A percentile compares a stretch with the other conserved stretches of the same genome.
Conservation (phyloP, 2,888 invertebrate species). For the Meandrusa payeni region DNA sequence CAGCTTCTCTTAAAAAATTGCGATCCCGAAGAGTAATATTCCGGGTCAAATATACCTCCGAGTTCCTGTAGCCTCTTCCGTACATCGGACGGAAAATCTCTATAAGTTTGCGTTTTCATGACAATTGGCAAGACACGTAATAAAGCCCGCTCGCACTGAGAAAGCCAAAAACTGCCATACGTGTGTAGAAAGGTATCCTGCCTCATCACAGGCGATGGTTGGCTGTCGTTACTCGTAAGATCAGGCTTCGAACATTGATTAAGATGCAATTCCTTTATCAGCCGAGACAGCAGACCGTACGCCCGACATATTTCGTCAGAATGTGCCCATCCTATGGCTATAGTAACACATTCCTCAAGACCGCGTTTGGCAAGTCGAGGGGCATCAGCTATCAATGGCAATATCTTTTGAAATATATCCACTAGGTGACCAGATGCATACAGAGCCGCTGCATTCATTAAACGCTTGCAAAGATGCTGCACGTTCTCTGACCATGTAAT, state of each 20-base stretch:
- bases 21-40: too few species aligned
- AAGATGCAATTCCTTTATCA: slow-evolving; percentile 40
- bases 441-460: slow-evolving; percentile 90
- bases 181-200: slow-evolving; percentile 38
- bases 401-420: slow-evolving; percentile 86
- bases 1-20: too few species aligned
- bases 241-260: slow-evolving; percentile 46
- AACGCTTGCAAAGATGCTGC: slow-evolving; percentile 87
- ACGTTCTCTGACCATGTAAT: slow-evolving; percentile 92
- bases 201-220: slow-evolving; percentile 31
- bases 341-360: slow-evolving; percentile 89
- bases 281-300: slow-evolving; percentile 76
- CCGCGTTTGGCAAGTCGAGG: slow-evolving; percentile 46
- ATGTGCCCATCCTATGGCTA: slow-evolving; percentile 88
- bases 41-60: too few species aligned
- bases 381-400: slow-evolving; percentile 47
- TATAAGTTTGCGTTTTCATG: slow-evolving; percentile 52
- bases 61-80: slow-evolving; percentile 57
- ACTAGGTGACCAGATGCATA: slow-evolving; percentile 90
- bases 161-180: slow-evolving; percentile 48
- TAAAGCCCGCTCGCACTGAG: slow-evolving; percentile 56
- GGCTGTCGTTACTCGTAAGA: slow-evolving; percentile 39
- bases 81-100: slow-evolving; percentile 52
- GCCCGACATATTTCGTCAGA: slow-evolving; percentile 92
- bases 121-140: slow-evolving; percentile 56